Base-by-base conservation (phyloP, 2,113 vertebrate genomes). In the Colossoma macropomum region DNA sequence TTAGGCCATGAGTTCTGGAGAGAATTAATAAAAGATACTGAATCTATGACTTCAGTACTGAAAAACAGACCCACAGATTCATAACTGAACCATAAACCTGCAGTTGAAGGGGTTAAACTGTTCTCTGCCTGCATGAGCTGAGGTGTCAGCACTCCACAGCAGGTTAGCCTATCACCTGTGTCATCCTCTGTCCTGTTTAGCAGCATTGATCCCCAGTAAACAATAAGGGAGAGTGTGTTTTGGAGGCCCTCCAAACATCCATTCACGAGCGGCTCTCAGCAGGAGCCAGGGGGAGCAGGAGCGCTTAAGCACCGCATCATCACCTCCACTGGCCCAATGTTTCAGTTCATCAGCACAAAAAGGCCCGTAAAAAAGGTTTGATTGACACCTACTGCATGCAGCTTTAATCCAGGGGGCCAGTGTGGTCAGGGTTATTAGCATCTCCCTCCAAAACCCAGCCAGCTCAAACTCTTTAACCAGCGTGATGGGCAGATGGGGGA, bases 191-290 rank as follows among this genome's bases (percentile, higher is more conserved):
- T 69, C 62, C 32, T 72, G 50, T 59, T 81, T 86, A 66, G 60
- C 27, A 21, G 62, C 84, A 85, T 79, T 41, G 80, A 85, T 81
- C 32, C 75, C 17, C 48, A 50, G 70, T 79, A 81, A 81, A 81
- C 82, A 84, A 85, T 76, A 88, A 62, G 28, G 75, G 17, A 66
- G 74, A 87, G 78, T 81, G 84, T 30, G 63, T 83, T 71, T 78
- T 84, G 87, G 88, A 87, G 59, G 19, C 4, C 75, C 80, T 89
- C 88, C 88, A 87, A 79, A 77, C 76, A 73, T 82, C 59, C 70
- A 68, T 84, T 87, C 75, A 76, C 34, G 32, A 77, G 75, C 32
- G 19, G 30, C 16, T 84, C 74, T 82, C 68, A 60, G 81, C 69
- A 54, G 38, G 83, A 84, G 56, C 25, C 28, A 19, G 52, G 45